Percentiles rank a stretch among this genome's conserved stretches.
phyloP scores from a whole-genome alignment of 2,113 vertebrate genomes.

The Callocephalon fimbriatum region DNA sequence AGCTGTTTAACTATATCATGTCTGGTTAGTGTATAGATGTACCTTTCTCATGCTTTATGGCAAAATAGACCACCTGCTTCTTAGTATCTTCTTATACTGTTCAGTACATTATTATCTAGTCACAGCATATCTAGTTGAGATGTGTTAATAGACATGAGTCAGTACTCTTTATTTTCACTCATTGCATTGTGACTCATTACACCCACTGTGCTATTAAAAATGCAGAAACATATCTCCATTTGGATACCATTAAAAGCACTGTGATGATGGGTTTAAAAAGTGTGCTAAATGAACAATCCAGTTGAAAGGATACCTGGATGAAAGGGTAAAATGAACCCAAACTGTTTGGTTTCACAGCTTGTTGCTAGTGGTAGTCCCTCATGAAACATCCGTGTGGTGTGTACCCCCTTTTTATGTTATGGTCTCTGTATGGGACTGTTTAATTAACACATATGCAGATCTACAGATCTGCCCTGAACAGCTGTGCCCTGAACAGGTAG shows the following conservation, averaged over 20 bases:
- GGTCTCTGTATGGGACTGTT: background rate
- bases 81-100: background rate
- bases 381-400: background rate
- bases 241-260: background rate
- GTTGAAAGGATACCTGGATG: background rate
- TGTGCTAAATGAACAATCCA: background rate
- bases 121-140: background rate
- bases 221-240: background rate
- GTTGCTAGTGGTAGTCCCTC: background rate
- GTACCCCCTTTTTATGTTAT: background rate
- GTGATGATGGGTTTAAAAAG: background rate
- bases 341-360: background rate
- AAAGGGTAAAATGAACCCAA: background rate
- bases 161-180: background rate
- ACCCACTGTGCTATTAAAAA: background rate
- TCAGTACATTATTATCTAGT: background rate
- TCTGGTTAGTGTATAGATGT: background rate
- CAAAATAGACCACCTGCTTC: background rate
- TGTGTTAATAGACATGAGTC: constrained; percentile 18
- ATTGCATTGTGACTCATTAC: constrained; percentile 16
- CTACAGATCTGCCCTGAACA: too few relatives aligned
- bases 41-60: background rate
- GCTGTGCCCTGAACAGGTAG: background rate
- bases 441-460: background rate
- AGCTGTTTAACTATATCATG: background rate